phyloP scores from a whole-genome alignment of 2,888 invertebrate genomes.

The Prostheceraeus crozeri region DNA sequence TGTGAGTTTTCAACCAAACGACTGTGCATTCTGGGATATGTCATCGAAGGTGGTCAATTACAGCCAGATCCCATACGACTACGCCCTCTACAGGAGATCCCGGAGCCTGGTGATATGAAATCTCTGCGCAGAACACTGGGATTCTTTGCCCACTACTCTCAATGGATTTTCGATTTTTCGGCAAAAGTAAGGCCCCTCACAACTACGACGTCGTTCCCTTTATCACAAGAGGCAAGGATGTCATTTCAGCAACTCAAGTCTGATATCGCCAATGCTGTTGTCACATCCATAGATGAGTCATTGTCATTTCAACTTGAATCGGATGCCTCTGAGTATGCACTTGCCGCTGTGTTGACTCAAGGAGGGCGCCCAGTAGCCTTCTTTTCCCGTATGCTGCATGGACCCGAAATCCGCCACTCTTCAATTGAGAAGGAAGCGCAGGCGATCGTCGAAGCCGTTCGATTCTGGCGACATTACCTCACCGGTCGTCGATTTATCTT shows the following conservation, averaged over 20 bases:
- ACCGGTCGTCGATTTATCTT: constrained; percentile 39
- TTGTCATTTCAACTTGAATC: constrained; percentile 3
- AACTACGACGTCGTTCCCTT: constrained; percentile 5
- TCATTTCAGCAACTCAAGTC: constrained; percentile 1
- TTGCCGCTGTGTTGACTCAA: constrained; percentile 28
- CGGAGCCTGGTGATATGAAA: neutral
- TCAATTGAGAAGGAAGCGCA: constrained; percentile 39
- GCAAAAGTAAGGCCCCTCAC: neutral
- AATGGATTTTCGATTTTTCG: constrained; percentile 11
- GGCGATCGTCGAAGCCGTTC: constrained; percentile 39
- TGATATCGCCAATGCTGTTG: neutral
- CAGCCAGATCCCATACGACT: constrained; percentile 9
- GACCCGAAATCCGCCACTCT: constrained; percentile 30
- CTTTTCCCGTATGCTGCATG: constrained; percentile 33
- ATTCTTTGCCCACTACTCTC: constrained; percentile 5
- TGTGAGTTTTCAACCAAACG: neutral
- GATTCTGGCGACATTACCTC: constrained; percentile 38
- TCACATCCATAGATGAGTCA: neutral
- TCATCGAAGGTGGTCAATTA: constrained; percentile 19
- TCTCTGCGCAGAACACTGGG: constrained; percentile 19
- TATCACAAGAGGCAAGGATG: neutral
- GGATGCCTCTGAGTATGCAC: constrained; percentile 20
- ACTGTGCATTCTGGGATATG: constrained; percentile 13
- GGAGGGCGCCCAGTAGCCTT: constrained; percentile 31
- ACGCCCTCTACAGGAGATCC: constrained; percentile 4